phyloP scores from a whole-genome alignment of 2,797 vertebrate species.

The Petrocephalus schoutedeni region DNA sequence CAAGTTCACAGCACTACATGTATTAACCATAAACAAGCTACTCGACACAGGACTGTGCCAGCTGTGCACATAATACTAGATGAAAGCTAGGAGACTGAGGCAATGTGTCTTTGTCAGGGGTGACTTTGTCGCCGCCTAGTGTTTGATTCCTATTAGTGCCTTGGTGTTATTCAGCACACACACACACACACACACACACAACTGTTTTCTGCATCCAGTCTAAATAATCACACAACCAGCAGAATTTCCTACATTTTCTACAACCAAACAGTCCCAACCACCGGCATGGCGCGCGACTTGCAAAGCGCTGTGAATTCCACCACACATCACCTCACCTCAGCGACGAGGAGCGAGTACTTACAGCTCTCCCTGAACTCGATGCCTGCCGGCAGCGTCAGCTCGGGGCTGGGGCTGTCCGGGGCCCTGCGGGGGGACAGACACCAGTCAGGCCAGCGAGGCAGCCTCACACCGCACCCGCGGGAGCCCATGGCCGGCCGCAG shows the following conservation, averaged over 20 bases:
- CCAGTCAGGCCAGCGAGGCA: conserved; percentile 35
- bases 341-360: conserved; percentile 62
- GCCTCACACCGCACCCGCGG: background rate
- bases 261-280: background rate
- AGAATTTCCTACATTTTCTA: background rate
- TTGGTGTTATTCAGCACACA: background rate
- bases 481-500: conserved; percentile 35
- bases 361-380: conserved; percentile 96
- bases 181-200: background rate
- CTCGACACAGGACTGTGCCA: background rate
- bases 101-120: background rate
- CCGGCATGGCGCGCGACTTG: background rate
- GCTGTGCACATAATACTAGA: background rate
- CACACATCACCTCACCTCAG: background rate
- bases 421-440: conserved; percentile 61
- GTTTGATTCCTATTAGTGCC: background rate
- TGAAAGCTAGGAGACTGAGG: background rate
- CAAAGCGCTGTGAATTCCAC: background rate
- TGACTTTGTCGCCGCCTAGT: background rate
- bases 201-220: background rate
- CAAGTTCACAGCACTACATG: background rate
- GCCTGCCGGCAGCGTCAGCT: conserved; percentile 82
- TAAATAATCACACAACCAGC: background rate
- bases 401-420: conserved; percentile 75
- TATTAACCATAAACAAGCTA: background rate